phyloP scores from a whole-genome alignment of 2,797 vertebrate genomes.

The Hozukius guyotensis region DNA sequence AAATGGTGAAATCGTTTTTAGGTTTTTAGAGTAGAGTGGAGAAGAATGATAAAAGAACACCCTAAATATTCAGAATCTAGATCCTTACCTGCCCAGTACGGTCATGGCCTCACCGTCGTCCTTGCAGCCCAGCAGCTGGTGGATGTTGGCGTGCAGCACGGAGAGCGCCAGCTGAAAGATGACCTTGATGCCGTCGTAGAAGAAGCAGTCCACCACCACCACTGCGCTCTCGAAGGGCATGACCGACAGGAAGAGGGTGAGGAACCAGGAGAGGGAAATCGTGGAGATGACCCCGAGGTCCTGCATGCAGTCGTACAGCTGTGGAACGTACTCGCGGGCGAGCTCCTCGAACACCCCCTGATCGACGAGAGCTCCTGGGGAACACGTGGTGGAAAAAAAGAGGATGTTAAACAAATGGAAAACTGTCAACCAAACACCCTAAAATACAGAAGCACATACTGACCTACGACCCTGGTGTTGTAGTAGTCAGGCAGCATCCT shows the following conservation, averaged over 20 bases:
- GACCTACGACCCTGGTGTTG: constrained; percentile 97
- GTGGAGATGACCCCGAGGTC: constrained; percentile 97
- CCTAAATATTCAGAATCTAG: not conserved
- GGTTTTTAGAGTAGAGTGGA: not conserved
- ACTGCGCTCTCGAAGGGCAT: constrained; percentile 99
- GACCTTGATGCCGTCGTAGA: constrained; percentile 98
- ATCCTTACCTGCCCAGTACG: constrained; percentile 92
- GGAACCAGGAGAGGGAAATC: constrained; percentile 98
- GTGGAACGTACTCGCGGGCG: constrained; percentile 92
- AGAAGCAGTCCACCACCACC: constrained; percentile 99
- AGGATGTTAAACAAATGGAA: not conserved
- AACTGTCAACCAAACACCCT: not conserved
- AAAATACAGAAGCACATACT: constrained; percentile 50
- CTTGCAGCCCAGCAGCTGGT: constrained; percentile 94
- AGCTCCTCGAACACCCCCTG: constrained; percentile 98
- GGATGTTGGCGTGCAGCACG: constrained; percentile 94
- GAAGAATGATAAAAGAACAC: not conserved
- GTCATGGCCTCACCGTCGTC: constrained; percentile 99
- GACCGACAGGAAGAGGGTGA: constrained; percentile 97
- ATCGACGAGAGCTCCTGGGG: constrained; percentile 93
- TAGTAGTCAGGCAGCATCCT: constrained; percentile 98
- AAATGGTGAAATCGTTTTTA: not conserved
- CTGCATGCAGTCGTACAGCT: constrained; percentile 99
- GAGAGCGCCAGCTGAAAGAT: constrained; percentile 97
- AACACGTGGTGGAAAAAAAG: not conserved